Evolutionary conservation across 2,113 vertebrate species (phyloP), one percentile per base, ranked within the genome.

Genomic region (Hiodon tergisus): DNA sequence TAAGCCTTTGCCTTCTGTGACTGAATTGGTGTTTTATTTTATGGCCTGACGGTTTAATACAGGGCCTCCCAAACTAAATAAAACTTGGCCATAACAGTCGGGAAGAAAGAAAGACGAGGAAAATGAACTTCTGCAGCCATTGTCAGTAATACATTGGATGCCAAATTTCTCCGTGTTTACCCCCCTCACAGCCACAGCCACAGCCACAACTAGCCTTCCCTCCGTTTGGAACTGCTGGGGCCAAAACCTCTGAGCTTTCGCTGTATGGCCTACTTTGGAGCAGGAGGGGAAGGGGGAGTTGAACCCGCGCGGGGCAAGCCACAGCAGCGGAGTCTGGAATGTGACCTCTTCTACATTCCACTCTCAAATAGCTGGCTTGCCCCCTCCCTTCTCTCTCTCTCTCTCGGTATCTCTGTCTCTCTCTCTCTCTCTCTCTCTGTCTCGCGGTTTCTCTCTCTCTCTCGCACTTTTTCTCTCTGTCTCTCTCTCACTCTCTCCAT

Each of bases 271-370:
- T 76, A 71, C 85, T 85, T 84, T 83, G 75, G 79, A 68, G 67
- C 11, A 2, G 52, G 16, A 9, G 68, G 57, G 11, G n/a, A 46
- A 58, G 75, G 78, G 72, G 76, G 81, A 83, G 85, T 82, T 83
- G 78, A 87, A 83, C 78, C 31, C 31, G 5, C 3, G 80, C 4
- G 58, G 83, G 84, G 80, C 81, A 85, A 84, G 81, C 84, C 81
- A 81, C 81, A 85, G 84, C 85, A 85, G 81, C 79, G 57, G 72
- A 86, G 81, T 79, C 77, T 86, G 86, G 85, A 87, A 90, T 88
- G 87, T 85, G 84, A 88, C 84, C 83, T 86, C 85, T 80, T 84
- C 78, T 80, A 81, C 86, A 88, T 89, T 89, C 86, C 84, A 82
- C 55, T 77, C 84, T 85, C 80, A 82, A 87, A 87, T 85, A 82